Evolutionary conservation across 2,888 invertebrate species (phyloP).

Genomic region (Beris chalybata): DNA sequence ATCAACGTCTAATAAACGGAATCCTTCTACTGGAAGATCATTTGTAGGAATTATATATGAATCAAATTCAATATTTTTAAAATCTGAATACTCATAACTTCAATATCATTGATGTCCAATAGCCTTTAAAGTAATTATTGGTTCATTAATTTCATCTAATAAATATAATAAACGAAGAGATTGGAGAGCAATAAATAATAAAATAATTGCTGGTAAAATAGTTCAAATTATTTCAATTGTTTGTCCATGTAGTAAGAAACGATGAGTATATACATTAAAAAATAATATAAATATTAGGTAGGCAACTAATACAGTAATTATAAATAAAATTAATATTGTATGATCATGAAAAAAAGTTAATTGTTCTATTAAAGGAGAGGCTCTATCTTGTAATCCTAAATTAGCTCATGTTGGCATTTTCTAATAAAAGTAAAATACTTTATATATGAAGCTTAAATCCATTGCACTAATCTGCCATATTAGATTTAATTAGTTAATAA

Average conservation of each 20-base stretch:
- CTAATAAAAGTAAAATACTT: constrained; percentile 64
- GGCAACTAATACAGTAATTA: constrained; percentile 64
- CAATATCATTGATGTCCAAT: constrained; percentile 70
- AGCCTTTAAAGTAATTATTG: constrained; percentile 62
- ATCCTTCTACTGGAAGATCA: too few relatives aligned
- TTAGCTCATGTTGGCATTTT: constrained; percentile 63
- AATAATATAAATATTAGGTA: constrained; percentile 62
- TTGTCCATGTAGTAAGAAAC: constrained; percentile 63
- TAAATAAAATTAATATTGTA: constrained; percentile 62
- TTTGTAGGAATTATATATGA: too few relatives aligned
- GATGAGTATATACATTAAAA: constrained; percentile 62
- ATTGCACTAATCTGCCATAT: constrained; percentile 54
- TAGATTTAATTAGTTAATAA: constrained; percentile 30
- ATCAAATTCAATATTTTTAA: too few relatives aligned
- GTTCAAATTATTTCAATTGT: constrained; percentile 69
- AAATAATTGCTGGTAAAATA: constrained; percentile 62
- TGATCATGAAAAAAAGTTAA: constrained; percentile 67
- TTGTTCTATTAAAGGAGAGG: constrained; percentile 70
- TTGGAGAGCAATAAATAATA: constrained; percentile 66
- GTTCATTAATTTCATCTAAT: constrained; percentile 65
- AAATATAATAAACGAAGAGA: constrained; percentile 64
- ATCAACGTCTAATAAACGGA: constrained; percentile 60
- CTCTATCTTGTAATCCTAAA: constrained; percentile 63
- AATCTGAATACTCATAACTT: too few relatives aligned
- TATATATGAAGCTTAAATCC: constrained; percentile 70